Evolutionary conservation across 2,797 vertebrate genomes (phyloP).

Genomic region (Pantherophis alleghaniensis): DNA sequence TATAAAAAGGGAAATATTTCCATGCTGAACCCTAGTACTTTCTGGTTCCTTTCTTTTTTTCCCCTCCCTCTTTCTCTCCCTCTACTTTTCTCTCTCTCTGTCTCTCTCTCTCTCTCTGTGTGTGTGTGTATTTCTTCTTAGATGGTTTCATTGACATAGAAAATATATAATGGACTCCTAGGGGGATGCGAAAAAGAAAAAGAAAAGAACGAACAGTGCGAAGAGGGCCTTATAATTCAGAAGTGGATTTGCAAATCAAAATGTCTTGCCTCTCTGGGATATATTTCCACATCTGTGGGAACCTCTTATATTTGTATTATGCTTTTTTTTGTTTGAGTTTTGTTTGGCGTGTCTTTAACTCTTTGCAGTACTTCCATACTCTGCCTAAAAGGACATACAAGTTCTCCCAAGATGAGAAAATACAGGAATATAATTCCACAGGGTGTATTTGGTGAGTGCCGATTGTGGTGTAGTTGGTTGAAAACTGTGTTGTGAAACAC

Average conservation of each 20-base stretch:
- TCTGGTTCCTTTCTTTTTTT: not conserved
- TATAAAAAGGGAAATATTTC: slow-evolving; percentile 56
- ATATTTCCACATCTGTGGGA: slow-evolving; percentile 63
- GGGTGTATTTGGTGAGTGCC: slow-evolving; percentile 19
- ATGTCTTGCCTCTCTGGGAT: slow-evolving; percentile 67
- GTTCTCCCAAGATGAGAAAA: slow-evolving; percentile 52
- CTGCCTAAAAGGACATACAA: slow-evolving; percentile 55
- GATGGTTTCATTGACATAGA: slow-evolving; percentile 70
- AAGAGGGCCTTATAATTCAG: slow-evolving; percentile 68
- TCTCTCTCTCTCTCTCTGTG: not conserved
- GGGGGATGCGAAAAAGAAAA: slow-evolving; percentile 51
- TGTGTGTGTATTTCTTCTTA: slow-evolving; percentile 44
- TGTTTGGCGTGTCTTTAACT: slow-evolving; percentile 66
- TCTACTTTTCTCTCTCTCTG: not conserved
- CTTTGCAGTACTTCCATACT: slow-evolving; percentile 65
- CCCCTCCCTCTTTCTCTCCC: not conserved
- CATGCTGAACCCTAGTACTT: slow-evolving; percentile 66
- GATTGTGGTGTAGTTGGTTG: not conserved
- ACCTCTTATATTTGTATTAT: slow-evolving; percentile 61
- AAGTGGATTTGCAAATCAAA: slow-evolving; percentile 73
- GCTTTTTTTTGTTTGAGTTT: slow-evolving; percentile 56
- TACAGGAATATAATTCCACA: slow-evolving; percentile 39
- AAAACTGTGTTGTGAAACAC: not conserved
- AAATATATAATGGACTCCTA: slow-evolving; percentile 67
- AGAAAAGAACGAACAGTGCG: slow-evolving; percentile 45